A percentile compares a stretch with the other conserved stretches of the same genome.
phyloP scores from a whole-genome alignment of 2,797 vertebrate species.

The Gobio occitaniae region DNA sequence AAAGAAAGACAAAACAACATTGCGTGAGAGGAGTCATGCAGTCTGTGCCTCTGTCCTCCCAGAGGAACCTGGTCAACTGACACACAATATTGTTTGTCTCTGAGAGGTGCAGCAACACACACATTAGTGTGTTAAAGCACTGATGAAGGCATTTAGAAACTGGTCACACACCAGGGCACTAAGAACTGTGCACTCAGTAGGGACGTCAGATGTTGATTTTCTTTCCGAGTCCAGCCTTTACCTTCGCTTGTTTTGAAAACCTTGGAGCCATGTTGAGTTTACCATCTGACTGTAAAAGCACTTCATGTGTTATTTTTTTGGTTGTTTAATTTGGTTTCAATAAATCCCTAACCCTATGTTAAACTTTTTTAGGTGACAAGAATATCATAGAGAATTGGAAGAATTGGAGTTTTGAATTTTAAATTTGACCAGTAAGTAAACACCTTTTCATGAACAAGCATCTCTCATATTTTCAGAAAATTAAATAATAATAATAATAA shows the following conservation, averaged over 20 bases:
- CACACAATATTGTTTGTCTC: conserved; percentile 47
- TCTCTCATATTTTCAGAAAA: neutral
- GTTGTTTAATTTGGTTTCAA: neutral
- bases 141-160: conserved; percentile 43
- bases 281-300: conserved; percentile 19
- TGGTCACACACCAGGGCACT: conserved; percentile 39
- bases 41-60: conserved; percentile 34
- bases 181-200: conserved; percentile 5
- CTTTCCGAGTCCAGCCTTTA: neutral
- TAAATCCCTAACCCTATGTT: neutral
- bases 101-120: conserved; percentile 15
- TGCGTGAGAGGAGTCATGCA: conserved; percentile 39
- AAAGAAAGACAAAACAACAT: conserved; percentile 36
- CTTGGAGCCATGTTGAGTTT: conserved; percentile 19
- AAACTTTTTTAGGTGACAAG: neutral
- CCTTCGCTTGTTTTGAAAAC: conserved; percentile 10
- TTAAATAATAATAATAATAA: neutral
- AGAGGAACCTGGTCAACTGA: conserved; percentile 28
- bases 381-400: neutral
- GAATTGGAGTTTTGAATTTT: neutral
- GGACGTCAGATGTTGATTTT: conserved; percentile 31
- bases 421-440: neutral
- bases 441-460: neutral
- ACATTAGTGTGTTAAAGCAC: conserved; percentile 27
- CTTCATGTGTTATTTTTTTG: neutral